Evolutionary conservation across 2,113 vertebrate genomes (phyloP), one percentile per base, ranked within the genome.

Genomic region (Verasper variegatus): DNA sequence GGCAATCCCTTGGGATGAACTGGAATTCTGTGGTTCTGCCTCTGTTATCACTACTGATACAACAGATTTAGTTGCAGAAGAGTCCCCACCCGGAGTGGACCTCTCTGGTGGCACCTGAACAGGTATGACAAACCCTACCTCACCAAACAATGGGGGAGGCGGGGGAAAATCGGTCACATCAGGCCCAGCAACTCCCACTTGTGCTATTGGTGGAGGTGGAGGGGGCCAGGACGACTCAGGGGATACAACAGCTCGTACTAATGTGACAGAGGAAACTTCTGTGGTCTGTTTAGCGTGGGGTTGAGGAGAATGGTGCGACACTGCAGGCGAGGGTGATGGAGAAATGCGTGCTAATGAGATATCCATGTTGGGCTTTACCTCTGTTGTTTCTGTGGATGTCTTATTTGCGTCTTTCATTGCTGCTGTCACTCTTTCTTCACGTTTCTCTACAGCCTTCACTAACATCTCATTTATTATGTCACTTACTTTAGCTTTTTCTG

Each of bases 301-400:
- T 0, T 94, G 94, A 2, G 95, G 95, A 0, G 95, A 95, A 6
- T 90, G 93, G 61, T 96, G 94, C 40, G 93, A 85, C 0, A 94
- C 94, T 0, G 93, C 94, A 0, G 95, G 94, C 0, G 96, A 96
- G 0, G 95, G 94, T 2, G 93, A 93, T 0, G 95, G 93, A 11
- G 95, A 95, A 65, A 80, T 56, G 1, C 21, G 82, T 14, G 18
- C 57, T 76, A 81, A 71, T 70, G 77, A 80, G 0, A 18, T 59
- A 23, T 80, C 64, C 5, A 2, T 61, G 18, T 64, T 57, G 5
- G 62, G 56, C 14, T 76, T 87, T 21, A 37, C 47, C 21, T 76
- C 85, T 55, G 75, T 55, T 31, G 31, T 51, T 52, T 81, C 45
- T 17, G 42, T 11, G 54, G 61, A 18, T 23, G 63, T 42, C 23